Evolutionary conservation across 2,113 vertebrate species (phyloP).

Genomic region (Perca flavescens): DNA sequence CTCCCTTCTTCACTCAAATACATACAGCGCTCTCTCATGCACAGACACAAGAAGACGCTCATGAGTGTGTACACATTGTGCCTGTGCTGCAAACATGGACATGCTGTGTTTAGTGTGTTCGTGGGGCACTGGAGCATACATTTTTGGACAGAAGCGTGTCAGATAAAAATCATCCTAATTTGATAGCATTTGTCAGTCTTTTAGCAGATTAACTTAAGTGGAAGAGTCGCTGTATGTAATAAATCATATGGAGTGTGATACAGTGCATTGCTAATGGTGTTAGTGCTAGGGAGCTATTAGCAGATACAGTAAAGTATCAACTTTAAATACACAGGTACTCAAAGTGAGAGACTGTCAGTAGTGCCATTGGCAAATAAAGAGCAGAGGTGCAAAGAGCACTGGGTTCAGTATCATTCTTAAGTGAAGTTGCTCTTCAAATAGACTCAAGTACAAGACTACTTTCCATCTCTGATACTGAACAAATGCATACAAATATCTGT

Average conservation of each 20-base stretch:
- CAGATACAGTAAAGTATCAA: slow-evolving; percentile 4
- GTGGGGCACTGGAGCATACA: not conserved
- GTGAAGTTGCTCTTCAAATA: not conserved
- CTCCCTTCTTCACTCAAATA: slow-evolving; percentile 51
- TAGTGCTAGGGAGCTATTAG: slow-evolving; percentile 18
- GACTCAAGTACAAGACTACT: not conserved
- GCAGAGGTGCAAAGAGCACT: slow-evolving; percentile 17
- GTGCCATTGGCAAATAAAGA: slow-evolving; percentile 28
- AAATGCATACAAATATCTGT: not conserved
- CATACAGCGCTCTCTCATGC: slow-evolving; percentile 5
- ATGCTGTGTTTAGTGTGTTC: not conserved
- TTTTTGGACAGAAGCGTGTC: slow-evolving; percentile 29
- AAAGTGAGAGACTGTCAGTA: slow-evolving; percentile 19
- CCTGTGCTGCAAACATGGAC: not conserved
- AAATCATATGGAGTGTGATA: slow-evolving; percentile 34
- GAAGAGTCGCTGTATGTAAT: slow-evolving; percentile 43
- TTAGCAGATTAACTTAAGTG: slow-evolving; percentile 42
- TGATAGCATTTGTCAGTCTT: slow-evolving; percentile 58
- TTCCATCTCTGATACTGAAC: not conserved
- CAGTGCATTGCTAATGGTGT: slow-evolving; percentile 28
- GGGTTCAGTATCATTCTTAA: not conserved
- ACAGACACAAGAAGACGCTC: slow-evolving; percentile 25
- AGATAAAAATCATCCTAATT: slow-evolving; percentile 65
- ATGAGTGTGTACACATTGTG: not conserved
- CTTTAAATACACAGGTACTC: slow-evolving; percentile 39